Conservation (phyloP, 2,113 vertebrate genomes). For the Lagenorhynchus albirostris region DNA sequence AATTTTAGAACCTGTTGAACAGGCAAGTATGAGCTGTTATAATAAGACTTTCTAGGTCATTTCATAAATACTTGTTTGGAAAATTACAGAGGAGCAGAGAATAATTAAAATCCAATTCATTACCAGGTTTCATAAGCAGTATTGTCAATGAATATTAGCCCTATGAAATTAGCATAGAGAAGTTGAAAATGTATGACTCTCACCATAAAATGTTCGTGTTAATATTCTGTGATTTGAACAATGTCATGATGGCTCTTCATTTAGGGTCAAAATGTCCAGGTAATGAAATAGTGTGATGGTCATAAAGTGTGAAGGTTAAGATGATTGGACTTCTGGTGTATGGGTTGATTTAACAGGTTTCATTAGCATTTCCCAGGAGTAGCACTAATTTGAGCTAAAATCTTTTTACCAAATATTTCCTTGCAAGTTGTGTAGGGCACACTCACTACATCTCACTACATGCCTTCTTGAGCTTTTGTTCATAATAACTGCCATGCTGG, state of each 20-base stretch:
- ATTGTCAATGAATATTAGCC: not conserved
- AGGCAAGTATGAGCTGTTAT: not conserved
- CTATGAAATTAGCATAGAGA: conserved; percentile 43
- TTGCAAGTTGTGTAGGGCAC: not conserved
- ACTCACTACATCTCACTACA: too few relatives aligned
- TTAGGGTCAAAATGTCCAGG: conserved; percentile 23
- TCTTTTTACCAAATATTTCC: conserved; percentile 43
- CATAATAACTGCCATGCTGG: not conserved
- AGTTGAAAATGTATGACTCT: not conserved
- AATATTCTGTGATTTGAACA: conserved; percentile 5
- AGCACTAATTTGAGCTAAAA: conserved; percentile 25
- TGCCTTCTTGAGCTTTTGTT: too few relatives aligned
- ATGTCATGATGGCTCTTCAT: not conserved
- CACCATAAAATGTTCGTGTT: not conserved
- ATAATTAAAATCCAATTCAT: conserved; percentile 49
- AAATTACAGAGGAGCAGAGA: conserved; percentile 10
- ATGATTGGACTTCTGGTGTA: not conserved
- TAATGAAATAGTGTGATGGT: conserved; percentile 20
- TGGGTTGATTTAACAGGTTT: conserved; percentile 25
- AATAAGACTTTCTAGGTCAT: not conserved
- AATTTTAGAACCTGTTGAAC: conserved; percentile 15
- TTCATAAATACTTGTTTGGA: conserved; percentile 16
- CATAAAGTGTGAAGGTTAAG: conserved; percentile 65
- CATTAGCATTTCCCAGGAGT: conserved; percentile 56
- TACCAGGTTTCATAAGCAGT: not conserved